phyloP scores from a whole-genome alignment of 2,797 vertebrate species.

The Sylvia borin region DNA sequence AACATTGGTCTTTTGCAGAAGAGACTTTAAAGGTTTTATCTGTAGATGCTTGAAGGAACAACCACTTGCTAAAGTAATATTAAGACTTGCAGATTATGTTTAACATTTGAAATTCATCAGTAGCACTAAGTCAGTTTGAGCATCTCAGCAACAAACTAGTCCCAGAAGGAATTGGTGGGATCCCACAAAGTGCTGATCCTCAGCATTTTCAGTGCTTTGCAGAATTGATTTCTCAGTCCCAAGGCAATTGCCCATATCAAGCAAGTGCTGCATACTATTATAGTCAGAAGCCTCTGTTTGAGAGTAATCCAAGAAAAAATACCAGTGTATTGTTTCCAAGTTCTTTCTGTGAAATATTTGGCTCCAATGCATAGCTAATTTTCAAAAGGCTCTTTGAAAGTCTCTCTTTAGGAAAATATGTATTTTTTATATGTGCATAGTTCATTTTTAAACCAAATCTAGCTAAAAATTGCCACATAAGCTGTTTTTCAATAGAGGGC shows the following conservation, averaged over 20 bases:
- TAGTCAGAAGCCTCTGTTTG: constrained; percentile 37
- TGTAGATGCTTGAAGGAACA: neutral
- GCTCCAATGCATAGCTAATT: constrained; percentile 28
- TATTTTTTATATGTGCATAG: neutral
- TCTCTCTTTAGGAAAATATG: neutral
- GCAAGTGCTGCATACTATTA: constrained; percentile 35
- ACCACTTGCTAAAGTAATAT: neutral
- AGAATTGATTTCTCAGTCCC: constrained; percentile 39
- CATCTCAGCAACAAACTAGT: constrained; percentile 4
- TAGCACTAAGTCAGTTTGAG: constrained; percentile 8
- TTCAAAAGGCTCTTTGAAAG: constrained; percentile 52
- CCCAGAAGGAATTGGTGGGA: neutral
- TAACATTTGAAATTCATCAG: constrained; percentile 28
- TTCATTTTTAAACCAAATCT: constrained; percentile 28
- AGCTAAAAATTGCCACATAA: constrained; percentile 33
- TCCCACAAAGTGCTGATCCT: constrained; percentile 32
- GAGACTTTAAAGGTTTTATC: neutral
- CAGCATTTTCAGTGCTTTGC: constrained; percentile 28
- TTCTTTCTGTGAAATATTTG: constrained; percentile 41
- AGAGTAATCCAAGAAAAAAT: constrained; percentile 50
- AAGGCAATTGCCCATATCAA: constrained; percentile 48
- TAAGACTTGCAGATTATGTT: neutral
- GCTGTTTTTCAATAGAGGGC: neutral
- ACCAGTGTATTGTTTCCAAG: constrained; percentile 34
- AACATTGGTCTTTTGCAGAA: neutral